These are phyloP conservation scores for Mesorhabditis spiculigera DNA, from an alignment of 2,888 invertebrate genomes.

Conservation along the genomic window DNA sequence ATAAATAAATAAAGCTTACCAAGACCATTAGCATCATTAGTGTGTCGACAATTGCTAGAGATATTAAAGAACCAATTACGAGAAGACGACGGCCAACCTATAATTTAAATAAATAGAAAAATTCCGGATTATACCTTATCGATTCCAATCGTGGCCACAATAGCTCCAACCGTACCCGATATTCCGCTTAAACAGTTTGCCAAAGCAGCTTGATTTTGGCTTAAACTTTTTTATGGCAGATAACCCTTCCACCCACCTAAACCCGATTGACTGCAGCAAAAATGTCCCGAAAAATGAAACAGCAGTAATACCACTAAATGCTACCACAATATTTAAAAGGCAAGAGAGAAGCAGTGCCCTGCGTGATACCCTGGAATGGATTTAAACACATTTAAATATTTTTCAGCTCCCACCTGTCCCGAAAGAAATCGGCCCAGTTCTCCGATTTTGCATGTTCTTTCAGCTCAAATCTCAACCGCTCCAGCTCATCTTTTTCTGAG, in stretches of 20 bases:
- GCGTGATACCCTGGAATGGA: background rate
- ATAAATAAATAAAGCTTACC: slow-evolving; percentile 3
- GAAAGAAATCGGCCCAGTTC: slow-evolving; percentile 13
- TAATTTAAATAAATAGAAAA: slow-evolving; percentile 3
- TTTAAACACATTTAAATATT: background rate
- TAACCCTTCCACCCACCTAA: no score
- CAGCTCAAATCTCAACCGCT: background rate
- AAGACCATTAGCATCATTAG: slow-evolving; percentile 42
- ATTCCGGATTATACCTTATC: slow-evolving; percentile 29
- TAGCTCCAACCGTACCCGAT: slow-evolving; percentile 38
- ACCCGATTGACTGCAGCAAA: slow-evolving; percentile 40
- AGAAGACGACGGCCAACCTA: slow-evolving; percentile 43
- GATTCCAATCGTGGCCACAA: slow-evolving; percentile 33
- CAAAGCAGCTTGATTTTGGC: slow-evolving; percentile 28
- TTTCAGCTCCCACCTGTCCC: slow-evolving; percentile 10
- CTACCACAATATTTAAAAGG: slow-evolving; percentile 1
- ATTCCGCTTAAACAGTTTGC: slow-evolving; percentile 43
- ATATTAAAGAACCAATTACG: slow-evolving; percentile 33
- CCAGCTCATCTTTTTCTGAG: background rate
- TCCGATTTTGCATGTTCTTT: background rate
- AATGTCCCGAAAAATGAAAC: slow-evolving; percentile 50
- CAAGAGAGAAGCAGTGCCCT: background rate
- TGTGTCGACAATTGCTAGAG: slow-evolving; percentile 35
- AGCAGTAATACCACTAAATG: slow-evolving; percentile 44
- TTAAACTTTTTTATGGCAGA: no score